Evolutionary conservation across 2,888 invertebrate genomes (phyloP).

Genomic region (Cordilura impudica): DNA sequence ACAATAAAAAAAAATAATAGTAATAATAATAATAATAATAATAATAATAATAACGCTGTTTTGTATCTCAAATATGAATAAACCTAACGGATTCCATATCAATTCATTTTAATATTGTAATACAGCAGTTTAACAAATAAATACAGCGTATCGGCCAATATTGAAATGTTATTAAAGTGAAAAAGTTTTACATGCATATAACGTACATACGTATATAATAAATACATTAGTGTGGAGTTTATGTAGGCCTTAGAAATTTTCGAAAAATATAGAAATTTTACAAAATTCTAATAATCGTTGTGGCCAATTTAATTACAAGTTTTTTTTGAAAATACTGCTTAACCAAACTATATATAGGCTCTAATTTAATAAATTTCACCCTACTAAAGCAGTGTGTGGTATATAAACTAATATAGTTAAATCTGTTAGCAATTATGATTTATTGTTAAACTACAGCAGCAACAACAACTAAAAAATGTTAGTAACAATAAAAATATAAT

Average conservation of each 20-base stretch:
- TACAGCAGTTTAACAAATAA: slow-evolving; percentile 30
- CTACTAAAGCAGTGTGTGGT: neutral
- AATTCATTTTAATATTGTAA: slow-evolving; percentile 36
- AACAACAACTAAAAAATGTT: slow-evolving; percentile 1
- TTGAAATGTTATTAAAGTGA: slow-evolving; percentile 25
- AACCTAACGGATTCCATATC: slow-evolving; percentile 55
- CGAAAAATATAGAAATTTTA: no score
- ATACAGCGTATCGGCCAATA: neutral
- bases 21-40: neutral
- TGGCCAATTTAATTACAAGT: no score
- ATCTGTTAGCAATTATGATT: slow-evolving; percentile 63
- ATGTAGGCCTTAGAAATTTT: neutral
- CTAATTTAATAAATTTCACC: no score
- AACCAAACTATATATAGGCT: no score
- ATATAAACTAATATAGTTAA: slow-evolving; percentile 51
- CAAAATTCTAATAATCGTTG: no score
- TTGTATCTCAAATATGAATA: neutral
- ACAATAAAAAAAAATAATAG: no score
- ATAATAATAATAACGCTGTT: neutral
- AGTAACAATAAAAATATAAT: slow-evolving; percentile 34
- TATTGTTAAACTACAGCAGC: slow-evolving; percentile 51
- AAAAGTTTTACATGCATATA: slow-evolving; percentile 34
- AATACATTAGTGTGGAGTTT: neutral
- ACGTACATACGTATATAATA: neutral
- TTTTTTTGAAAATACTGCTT: no score